Base-by-base conservation (phyloP, 2,888 invertebrate genomes). In the Hedychridium roseum region DNA sequence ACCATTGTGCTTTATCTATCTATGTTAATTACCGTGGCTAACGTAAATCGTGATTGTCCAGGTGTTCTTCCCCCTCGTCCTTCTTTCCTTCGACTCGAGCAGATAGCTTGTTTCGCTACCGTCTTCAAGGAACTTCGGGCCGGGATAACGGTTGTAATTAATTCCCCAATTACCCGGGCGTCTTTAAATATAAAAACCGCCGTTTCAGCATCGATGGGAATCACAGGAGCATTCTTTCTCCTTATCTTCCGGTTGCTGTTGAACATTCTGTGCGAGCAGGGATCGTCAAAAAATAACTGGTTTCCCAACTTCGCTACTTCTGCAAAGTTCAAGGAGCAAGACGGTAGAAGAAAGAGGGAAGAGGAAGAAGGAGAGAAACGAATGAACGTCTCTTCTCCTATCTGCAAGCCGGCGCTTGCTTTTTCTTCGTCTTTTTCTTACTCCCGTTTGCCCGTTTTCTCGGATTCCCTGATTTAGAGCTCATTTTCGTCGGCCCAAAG, bases 131-230 rank as follows among this genome's bases (percentile, higher is more conserved):
- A 48, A 55, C 34, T 38, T 57, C 52, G 54, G 42, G 50, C 55
- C 55, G 45, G 64, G 66, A 71, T 70, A 68, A 70, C 66, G 64
- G 60, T 63, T 50, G 65, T 71, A 72, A 74, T 73, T 71, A 75
- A 74, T 74, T 73, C 71, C 66, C 66, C 68, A 71, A 73, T 76
- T 74, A 74, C 67, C 71, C 65, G 49, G 55, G 47, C 61, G 58
- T 57, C 53, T 60, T 60, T 58, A 58, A 50, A 66, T 62, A 66
- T 68, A 66, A 68, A 68, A 70, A 60, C 51, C 66, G 61, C 68
- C 66, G 68, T 73, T 71, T 69, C 68, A 64, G 60, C 61, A 68
- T 68, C 64, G 67, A 68, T 69, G 65, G 64, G 60, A 64, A 57
- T 65, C 63, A 56, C 63, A 35, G 43, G 44, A 28, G n/a, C n/a